Evolutionary conservation across 2,888 invertebrate genomes (phyloP).

Genomic region (Corythucha ciliata): DNA sequence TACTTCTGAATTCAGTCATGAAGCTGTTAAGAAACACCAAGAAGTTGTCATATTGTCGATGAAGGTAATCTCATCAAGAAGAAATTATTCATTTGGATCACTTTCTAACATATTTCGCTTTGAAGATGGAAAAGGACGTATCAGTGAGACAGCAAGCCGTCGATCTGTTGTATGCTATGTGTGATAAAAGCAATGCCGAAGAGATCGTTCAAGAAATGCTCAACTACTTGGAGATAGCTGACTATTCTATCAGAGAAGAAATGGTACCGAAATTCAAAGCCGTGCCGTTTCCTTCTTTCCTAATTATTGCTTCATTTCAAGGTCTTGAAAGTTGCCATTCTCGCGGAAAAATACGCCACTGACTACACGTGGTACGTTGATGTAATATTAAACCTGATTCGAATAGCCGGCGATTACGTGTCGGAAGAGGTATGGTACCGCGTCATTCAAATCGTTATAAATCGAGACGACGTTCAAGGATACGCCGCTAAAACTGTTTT

Average conservation of each 20-base stretch:
- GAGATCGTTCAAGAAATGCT: constrained; percentile 99
- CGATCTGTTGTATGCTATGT: constrained; percentile 98
- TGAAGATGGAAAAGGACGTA: constrained; percentile 93
- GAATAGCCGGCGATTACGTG: constrained; percentile 99
- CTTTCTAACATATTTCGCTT: too few relatives aligned
- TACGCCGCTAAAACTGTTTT: constrained; percentile 99
- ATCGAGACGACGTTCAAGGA: constrained; percentile 98
- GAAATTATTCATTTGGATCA: too few relatives aligned
- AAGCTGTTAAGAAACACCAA: constrained; percentile 99
- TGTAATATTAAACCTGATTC: constrained; percentile 94
- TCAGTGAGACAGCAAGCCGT: constrained; percentile 97
- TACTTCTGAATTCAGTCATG: constrained; percentile 98
- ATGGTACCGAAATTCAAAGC: constrained; percentile 66
- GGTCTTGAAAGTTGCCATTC: constrained; percentile 94
- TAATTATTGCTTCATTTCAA: constrained; percentile 34
- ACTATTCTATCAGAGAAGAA: constrained; percentile 98
- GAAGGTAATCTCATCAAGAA: constrained; percentile 59
- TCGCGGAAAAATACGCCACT: constrained; percentile 98
- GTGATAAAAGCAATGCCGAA: constrained; percentile 97
- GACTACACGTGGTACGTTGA: constrained; percentile 99
- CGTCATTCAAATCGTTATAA: constrained; percentile 98
- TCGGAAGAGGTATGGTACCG: constrained; percentile 99
- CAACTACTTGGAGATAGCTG: constrained; percentile 96
- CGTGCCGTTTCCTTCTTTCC: too few relatives aligned
- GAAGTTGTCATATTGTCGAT: constrained; percentile 97